Evolutionary conservation across 2,888 invertebrate species (phyloP), one percentile per base, ranked within the genome.

Genomic region (Minunthozetes semirufus): DNA sequence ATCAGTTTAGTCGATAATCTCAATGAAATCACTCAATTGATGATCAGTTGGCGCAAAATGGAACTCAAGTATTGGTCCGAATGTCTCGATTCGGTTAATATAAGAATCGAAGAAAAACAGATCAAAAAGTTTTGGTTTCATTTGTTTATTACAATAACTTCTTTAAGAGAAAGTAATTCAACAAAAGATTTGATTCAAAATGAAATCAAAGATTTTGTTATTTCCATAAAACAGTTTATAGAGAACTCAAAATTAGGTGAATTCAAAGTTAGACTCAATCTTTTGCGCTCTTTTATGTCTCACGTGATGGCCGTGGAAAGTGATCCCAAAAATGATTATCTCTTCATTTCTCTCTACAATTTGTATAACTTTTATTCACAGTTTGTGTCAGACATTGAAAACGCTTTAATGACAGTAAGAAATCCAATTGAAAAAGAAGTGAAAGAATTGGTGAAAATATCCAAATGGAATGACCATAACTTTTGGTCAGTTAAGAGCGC

Each of bases 401-500:
- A 85, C 0, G 87, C 87, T 71, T 88, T 94, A 13, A 87, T 87
- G 72, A 86, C 87, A 48, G 85, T 90, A 27, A 88, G 91, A 42
- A 82, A 87, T 0, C 94, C 95, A 0, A 91, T 97, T 76, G 95
- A 96, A 81, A 94, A 93, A 84, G 91, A 94, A 82, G 83, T 99
- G 15, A 90, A 90, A 79, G 95, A 95, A 79, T 94, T 93, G 81
- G 91, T 98, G 0, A 95, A 96, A 83, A 96, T 99, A 74, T 92
- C 92, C 72, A 88, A 93, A 53, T 99, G 97, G 92, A 92, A 90
- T 80, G 97, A 99, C 81, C 88, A 93, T 17, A 97, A 91, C 80
- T 94, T 95, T 82, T 96, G 93, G 89, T 90, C 94, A 46, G 89
- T 98, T 74, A 93, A 92, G 79, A 90, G 91, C 79, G 90, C 93